A percentile compares a stretch with the other conserved stretches of the same genome.
Evolutionary conservation across 2,888 invertebrate species (phyloP).

Genomic region (Carcina quercana): DNA sequence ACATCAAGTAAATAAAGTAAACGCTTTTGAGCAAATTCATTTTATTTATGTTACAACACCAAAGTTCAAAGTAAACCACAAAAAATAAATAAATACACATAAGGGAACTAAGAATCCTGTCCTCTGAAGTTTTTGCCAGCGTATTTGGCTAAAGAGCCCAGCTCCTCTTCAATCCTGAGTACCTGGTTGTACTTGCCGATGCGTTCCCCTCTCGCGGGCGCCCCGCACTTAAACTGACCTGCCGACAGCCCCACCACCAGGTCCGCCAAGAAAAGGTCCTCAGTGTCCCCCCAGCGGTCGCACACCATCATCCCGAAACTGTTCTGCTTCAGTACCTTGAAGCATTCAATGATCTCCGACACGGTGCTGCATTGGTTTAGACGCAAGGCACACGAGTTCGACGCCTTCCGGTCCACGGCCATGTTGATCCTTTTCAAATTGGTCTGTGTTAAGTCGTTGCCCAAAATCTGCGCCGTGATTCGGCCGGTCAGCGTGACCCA

Average conservation of each 20-base stretch:
- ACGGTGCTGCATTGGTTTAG: slow-evolving; percentile 98
- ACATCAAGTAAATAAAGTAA: no score
- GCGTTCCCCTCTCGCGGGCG: slow-evolving; percentile 96
- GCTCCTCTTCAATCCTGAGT: slow-evolving; percentile 96
- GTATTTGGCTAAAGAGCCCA: slow-evolving; percentile 91
- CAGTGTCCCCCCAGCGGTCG: slow-evolving; percentile 94
- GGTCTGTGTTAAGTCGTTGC: slow-evolving; percentile 96
- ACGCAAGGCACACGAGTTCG: slow-evolving; percentile 93
- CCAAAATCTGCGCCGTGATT: slow-evolving; percentile 85
- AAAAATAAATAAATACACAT: no score
- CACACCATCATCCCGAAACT: slow-evolving; percentile 84
- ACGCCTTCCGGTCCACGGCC: slow-evolving; percentile 95
- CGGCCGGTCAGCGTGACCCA: slow-evolving; percentile 85
- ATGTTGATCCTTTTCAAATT: slow-evolving; percentile 91
- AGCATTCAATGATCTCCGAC: slow-evolving; percentile 96
- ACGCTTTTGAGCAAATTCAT: no score
- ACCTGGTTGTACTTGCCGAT: slow-evolving; percentile 98
- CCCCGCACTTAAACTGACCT: slow-evolving; percentile 98
- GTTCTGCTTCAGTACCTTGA: slow-evolving; percentile 94
- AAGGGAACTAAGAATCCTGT: no score
- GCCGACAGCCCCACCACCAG: slow-evolving; percentile 97
- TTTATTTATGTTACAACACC: no score
- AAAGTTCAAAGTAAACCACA: no score
- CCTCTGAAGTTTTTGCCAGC: slow-evolving; percentile 96
- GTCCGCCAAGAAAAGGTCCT: slow-evolving; percentile 98